A percentile compares a stretch with the other conserved stretches of the same genome.
Conservation (phyloP, 2,888 invertebrate species). For the Eupithecia abbreviata region DNA sequence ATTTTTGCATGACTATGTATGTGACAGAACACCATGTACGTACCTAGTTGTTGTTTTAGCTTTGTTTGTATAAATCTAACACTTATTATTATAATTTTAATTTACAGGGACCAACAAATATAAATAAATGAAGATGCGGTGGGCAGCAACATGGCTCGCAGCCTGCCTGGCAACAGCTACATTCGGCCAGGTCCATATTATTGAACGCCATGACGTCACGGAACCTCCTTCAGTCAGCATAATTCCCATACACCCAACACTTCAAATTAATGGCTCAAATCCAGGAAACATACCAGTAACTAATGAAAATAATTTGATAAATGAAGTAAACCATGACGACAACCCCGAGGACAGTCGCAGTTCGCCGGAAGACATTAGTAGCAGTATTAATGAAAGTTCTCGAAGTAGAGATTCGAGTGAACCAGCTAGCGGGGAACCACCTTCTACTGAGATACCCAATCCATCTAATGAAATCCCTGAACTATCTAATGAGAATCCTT, state of each 20-base stretch:
- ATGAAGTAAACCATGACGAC: not conserved
- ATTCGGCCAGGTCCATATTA: slow-evolving; percentile 30
- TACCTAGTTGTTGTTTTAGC: not conserved
- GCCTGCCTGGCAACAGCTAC: slow-evolving; percentile 38
- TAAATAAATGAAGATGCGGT: slow-evolving; percentile 48
- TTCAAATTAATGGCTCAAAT: not conserved
- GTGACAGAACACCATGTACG: not conserved
- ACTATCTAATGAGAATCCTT: not conserved
- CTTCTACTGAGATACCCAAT: not conserved
- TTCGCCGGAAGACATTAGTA: not conserved
- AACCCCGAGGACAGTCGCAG: not conserved
- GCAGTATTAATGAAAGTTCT: not conserved
- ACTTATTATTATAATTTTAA: not conserved
- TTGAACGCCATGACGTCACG: not conserved
- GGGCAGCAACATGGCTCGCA: slow-evolving; percentile 47
- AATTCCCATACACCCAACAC: not conserved
- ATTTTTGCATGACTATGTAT: not conserved
- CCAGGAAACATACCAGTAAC: not conserved
- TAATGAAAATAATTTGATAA: slow-evolving; percentile 2
- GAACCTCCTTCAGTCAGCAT: not conserved
- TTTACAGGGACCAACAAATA: slow-evolving; percentile 44
- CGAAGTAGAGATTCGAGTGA: not conserved
- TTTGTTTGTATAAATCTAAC: not conserved
- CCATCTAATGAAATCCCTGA: not conserved
- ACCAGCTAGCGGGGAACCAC: not conserved